Evolutionary conservation across 30 jellyfish, hydroid and myxozoan species (phyloP).

Genomic region (Nemopilema nomurai): DNA sequence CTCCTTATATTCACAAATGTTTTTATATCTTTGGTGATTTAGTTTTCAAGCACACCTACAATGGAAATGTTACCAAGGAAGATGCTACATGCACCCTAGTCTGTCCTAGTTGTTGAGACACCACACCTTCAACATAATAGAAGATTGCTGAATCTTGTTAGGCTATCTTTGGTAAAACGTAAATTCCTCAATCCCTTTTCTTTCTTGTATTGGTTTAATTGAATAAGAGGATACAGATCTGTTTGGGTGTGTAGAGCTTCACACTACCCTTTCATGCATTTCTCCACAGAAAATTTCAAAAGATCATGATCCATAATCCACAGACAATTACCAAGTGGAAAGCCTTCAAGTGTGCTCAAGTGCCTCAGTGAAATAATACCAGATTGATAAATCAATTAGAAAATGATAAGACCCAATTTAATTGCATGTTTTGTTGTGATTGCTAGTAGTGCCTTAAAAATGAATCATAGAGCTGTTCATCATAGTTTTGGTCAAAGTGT

Average conservation of each 20-base stretch:
- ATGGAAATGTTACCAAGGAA: neutral
- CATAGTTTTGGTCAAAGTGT: too few relatives aligned
- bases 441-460: neutral
- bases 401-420: neutral
- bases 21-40: neutral
- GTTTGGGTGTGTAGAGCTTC: neutral
- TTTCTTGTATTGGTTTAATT: neutral
- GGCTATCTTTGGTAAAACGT: neutral
- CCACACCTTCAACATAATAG: slow-evolving; percentile 5
- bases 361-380: neutral
- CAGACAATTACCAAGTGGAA: neutral
- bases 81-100: neutral
- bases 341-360: neutral
- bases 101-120: neutral
- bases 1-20: neutral
- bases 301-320: neutral
- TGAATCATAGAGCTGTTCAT: too few relatives aligned
- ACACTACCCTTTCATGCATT: neutral
- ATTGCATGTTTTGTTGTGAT: neutral
- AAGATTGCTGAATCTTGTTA: neutral
- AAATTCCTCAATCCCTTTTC: neutral
- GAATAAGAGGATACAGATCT: neutral
- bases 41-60: neutral
- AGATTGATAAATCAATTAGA: neutral
- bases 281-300: neutral